These are phyloP conservation scores for Origma solitaria DNA, from an alignment of 2,113 vertebrate genomes.

Conservation along the genomic window DNA sequence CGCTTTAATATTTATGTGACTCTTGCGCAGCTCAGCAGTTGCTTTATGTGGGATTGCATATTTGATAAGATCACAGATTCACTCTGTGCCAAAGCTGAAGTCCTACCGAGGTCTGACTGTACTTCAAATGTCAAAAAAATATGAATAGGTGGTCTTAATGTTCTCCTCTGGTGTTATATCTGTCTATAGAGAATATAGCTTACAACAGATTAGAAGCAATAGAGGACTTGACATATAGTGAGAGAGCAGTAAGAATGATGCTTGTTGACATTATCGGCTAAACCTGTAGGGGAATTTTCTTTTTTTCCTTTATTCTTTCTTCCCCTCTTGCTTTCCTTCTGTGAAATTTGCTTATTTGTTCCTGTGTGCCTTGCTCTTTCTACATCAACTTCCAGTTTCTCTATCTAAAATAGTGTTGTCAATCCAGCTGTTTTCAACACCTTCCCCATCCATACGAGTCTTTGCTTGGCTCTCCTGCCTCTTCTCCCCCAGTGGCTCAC, in stretches of 20 bases:
- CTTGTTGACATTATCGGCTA: slow-evolving; percentile 68
- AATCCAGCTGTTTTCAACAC: slow-evolving; percentile 57
- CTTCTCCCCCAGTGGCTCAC: not conserved
- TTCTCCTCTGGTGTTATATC: slow-evolving; percentile 62
- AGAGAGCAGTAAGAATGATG: slow-evolving; percentile 56
- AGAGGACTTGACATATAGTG: slow-evolving; percentile 57
- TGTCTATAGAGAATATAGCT: slow-evolving; percentile 71
- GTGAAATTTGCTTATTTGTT: slow-evolving; percentile 64
- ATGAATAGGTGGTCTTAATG: slow-evolving; percentile 71
- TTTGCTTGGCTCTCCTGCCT: not conserved
- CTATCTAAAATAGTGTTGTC: slow-evolving; percentile 55
- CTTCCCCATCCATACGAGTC: not conserved
- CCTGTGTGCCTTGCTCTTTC: slow-evolving; percentile 31
- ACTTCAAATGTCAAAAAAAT: slow-evolving; percentile 65
- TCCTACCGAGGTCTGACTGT: slow-evolving; percentile 64
- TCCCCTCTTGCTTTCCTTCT: slow-evolving; percentile 35
- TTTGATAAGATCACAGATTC: slow-evolving; percentile 57
- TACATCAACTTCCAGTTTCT: slow-evolving; percentile 37
- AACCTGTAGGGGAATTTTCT: slow-evolving; percentile 69
- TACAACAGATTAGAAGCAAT: slow-evolving; percentile 74
- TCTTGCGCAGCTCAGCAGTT: slow-evolving; percentile 8
- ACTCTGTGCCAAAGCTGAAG: slow-evolving; percentile 43
- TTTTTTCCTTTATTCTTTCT: slow-evolving; percentile 47
- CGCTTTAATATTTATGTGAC: slow-evolving; percentile 51
- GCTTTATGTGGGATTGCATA: slow-evolving; percentile 48